phyloP scores from a whole-genome alignment of 2,797 vertebrate genomes.

The Rhyacichthys aspro region DNA sequence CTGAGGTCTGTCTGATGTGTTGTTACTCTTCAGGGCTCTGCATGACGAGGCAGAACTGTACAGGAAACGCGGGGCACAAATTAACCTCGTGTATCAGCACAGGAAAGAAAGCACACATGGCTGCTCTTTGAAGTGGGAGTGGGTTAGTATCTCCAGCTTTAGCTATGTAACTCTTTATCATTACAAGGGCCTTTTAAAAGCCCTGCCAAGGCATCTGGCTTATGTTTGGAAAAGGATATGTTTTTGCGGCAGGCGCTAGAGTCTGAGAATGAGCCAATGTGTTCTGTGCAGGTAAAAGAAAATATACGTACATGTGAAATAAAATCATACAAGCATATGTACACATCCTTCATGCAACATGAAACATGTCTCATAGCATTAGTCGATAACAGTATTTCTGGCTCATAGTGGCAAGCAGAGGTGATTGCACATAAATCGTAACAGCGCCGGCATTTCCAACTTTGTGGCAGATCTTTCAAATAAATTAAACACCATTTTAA shows the following conservation, averaged over 20 bases:
- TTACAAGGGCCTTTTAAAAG: constrained; percentile 55
- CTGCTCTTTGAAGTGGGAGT: constrained; percentile 59
- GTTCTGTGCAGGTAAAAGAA: constrained; percentile 41
- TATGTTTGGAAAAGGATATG: constrained; percentile 48
- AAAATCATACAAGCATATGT: constrained; percentile 35
- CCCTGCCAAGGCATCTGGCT: constrained; percentile 54
- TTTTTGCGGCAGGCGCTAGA: constrained; percentile 38
- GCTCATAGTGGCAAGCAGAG: constrained; percentile 73
- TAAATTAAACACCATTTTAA: constrained; percentile 70
- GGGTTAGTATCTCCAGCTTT: constrained; percentile 44
- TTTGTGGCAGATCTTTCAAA: constrained; percentile 48
- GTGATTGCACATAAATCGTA: constrained; percentile 64
- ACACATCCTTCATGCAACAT: constrained; percentile 55
- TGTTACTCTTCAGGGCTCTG: constrained; percentile 31
- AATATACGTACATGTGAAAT: constrained; percentile 27
- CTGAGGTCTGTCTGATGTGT: constrained; percentile 44
- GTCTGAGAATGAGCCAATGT: constrained; percentile 20
- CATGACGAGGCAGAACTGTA: constrained; percentile 27
- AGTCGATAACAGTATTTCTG: constrained; percentile 61
- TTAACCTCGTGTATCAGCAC: constrained; percentile 47
- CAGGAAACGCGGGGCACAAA: constrained; percentile 47
- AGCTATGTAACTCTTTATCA: constrained; percentile 51
- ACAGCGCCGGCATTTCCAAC: constrained; percentile 53
- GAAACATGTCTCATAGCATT: constrained; percentile 49
- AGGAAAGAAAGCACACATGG: constrained; percentile 29